These are phyloP conservation scores for Mastomys coucha DNA, from an alignment of 2,113 vertebrate species.

Conservation along the genomic window DNA sequence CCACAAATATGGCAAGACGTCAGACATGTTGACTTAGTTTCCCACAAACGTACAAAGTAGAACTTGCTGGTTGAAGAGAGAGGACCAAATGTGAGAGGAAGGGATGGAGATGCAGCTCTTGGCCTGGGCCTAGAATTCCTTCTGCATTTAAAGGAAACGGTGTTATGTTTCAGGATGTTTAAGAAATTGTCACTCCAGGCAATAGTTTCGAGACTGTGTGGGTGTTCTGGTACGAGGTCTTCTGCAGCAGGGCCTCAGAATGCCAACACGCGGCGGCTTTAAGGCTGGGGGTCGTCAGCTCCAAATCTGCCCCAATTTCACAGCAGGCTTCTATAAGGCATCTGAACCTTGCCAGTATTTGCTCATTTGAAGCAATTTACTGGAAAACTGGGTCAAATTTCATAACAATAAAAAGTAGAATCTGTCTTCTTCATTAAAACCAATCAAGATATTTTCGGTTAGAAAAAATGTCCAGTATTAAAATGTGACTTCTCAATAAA, in stretches of 20 bases:
- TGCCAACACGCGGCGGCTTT: neutral
- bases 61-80: neutral
- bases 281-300: neutral
- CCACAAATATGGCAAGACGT: neutral
- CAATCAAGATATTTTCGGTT: slow-evolving; percentile 82
- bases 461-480: slow-evolving; percentile 80
- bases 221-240: slow-evolving; percentile 16
- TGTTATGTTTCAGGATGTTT: neutral
- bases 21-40: neutral
- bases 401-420: slow-evolving; percentile 79
- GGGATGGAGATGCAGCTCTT: neutral
- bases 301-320: neutral
- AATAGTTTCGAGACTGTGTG: neutral
- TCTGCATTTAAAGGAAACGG: neutral
- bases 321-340: neutral
- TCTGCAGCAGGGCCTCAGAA: slow-evolving; percentile 7
- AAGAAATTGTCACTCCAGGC: neutral
- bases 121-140: neutral
- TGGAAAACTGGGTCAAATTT: slow-evolving; percentile 78
- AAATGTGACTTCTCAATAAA: slow-evolving; percentile 81
- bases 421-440: slow-evolving; percentile 78
- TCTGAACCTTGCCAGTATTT: neutral
- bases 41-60: neutral
- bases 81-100: neutral
- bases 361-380: slow-evolving; percentile 56